Evolutionary conservation across 30 jellyfish, hydroid and myxozoan genomes (phyloP).

Genomic region (Hydractinia symbiolongicarpus): DNA sequence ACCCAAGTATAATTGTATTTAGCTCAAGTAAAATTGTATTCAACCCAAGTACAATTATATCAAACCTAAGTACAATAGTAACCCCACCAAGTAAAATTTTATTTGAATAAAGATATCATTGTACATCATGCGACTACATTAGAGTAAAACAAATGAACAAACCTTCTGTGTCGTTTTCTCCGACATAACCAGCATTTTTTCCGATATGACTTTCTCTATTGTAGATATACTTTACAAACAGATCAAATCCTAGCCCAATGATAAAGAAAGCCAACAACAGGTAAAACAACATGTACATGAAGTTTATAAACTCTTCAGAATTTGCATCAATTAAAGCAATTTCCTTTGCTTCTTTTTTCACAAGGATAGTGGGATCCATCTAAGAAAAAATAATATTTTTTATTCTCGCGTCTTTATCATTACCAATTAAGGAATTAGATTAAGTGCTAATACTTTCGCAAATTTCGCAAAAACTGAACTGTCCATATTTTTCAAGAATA

Average conservation of each 20-base stretch:
- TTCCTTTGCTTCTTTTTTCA: not conserved
- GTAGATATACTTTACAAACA: not conserved
- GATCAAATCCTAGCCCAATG: conserved; percentile 1
- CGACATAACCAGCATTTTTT: conserved; percentile 13
- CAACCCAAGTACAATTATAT: no score
- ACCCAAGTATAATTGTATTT: no score
- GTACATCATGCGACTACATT: no score
- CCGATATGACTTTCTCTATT: not conserved
- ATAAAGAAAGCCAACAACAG: not conserved
- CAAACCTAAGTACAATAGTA: no score
- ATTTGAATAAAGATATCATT: no score
- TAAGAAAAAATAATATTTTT: not conserved
- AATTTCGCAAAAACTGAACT: no score
- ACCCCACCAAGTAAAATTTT: no score
- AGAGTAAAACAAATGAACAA: not conserved
- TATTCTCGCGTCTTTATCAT: no score
- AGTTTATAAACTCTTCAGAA: not conserved
- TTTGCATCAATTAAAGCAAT: not conserved
- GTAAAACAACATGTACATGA: not conserved
- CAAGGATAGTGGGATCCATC: conserved; percentile 5
- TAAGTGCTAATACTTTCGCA: no score
- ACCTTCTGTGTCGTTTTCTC: not conserved
- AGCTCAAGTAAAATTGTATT: no score
- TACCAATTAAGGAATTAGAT: no score
- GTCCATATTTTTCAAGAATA: no score